phyloP scores from a whole-genome alignment of 1,140 invertebrate species.

The Dryas iulia region DNA sequence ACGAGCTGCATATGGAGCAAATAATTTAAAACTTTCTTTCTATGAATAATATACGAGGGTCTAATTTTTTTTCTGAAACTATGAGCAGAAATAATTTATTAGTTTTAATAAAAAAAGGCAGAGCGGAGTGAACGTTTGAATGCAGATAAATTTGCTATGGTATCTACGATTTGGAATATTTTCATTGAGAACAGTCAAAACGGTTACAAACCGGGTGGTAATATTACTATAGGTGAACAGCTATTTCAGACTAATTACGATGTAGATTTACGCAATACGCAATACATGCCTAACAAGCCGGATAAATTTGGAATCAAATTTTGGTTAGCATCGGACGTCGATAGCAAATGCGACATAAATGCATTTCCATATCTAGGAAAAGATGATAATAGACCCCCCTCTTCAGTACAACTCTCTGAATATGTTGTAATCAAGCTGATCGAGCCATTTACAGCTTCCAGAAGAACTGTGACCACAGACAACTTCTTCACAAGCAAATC shows the following conservation, averaged over 20 bases:
- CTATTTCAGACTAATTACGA: slow-evolving; percentile 15
- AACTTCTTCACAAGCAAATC: no score
- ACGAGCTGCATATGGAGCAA: neutral
- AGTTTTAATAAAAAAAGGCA: slow-evolving; percentile 18
- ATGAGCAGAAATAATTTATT: neutral
- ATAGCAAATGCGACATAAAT: slow-evolving; percentile 24
- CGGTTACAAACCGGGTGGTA: slow-evolving; percentile 22
- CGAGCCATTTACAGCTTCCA: no score
- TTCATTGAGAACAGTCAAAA: slow-evolving; percentile 21
- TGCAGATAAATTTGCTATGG: slow-evolving; percentile 23
- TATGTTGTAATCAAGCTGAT: no score
- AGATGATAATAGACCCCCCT: slow-evolving; percentile 14
- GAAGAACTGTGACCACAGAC: no score
- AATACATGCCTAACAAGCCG: no score
- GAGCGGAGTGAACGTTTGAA: slow-evolving; percentile 18
- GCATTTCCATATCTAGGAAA: slow-evolving; percentile 31
- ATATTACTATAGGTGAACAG: slow-evolving; percentile 23
- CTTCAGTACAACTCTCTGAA: no score
- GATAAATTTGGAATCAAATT: slow-evolving; percentile 35
- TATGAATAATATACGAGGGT: neutral
- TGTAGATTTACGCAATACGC: slow-evolving; percentile 25
- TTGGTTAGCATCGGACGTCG: slow-evolving; percentile 27
- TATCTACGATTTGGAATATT: slow-evolving; percentile 23
- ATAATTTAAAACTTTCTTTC: slow-evolving; percentile 7
- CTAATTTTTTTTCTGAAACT: neutral